A percentile compares a stretch with the other conserved stretches of the same genome.
Evolutionary conservation across 2,797 vertebrate species (phyloP).

Genomic region (Valencia hispanica): DNA sequence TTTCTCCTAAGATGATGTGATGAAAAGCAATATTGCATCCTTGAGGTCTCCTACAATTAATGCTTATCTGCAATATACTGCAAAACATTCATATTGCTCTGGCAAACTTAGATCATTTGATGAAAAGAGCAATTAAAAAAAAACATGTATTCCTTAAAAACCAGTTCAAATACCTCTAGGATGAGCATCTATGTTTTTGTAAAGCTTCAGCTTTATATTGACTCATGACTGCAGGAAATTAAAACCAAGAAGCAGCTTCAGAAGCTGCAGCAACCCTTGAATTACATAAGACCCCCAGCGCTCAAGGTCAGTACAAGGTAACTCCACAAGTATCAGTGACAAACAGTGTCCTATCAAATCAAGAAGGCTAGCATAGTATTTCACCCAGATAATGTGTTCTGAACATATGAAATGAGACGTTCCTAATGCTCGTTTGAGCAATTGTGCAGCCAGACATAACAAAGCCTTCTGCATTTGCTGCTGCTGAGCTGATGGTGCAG

Average conservation of each 20-base stretch:
- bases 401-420: conserved; percentile 5
- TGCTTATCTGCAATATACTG: not conserved
- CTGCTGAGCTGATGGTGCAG: conserved; percentile 26
- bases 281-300: conserved; percentile 55
- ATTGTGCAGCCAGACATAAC: conserved; percentile 20
- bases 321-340: conserved; percentile 26
- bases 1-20: not conserved
- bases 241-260: conserved; percentile 38
- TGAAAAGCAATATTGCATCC: conserved; percentile 1
- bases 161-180: conserved; percentile 11
- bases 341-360: conserved; percentile 24
- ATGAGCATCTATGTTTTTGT: conserved; percentile 23
- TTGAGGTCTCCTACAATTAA: not conserved
- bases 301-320: conserved; percentile 70
- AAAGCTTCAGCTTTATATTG: conserved; percentile 44
- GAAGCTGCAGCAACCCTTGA: conserved; percentile 56
- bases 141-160: conserved; percentile 27
- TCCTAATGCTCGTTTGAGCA: conserved; percentile 18
- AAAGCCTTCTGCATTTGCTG: conserved; percentile 20
- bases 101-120: conserved; percentile 5
- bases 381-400: conserved; percentile 18
- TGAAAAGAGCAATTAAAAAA: conserved; percentile 1
- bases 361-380: not conserved
- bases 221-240: conserved; percentile 50
- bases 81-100: not conserved